phyloP scores from a whole-genome alignment of 2,888 invertebrate genomes.

The Lutraria lutraria region DNA sequence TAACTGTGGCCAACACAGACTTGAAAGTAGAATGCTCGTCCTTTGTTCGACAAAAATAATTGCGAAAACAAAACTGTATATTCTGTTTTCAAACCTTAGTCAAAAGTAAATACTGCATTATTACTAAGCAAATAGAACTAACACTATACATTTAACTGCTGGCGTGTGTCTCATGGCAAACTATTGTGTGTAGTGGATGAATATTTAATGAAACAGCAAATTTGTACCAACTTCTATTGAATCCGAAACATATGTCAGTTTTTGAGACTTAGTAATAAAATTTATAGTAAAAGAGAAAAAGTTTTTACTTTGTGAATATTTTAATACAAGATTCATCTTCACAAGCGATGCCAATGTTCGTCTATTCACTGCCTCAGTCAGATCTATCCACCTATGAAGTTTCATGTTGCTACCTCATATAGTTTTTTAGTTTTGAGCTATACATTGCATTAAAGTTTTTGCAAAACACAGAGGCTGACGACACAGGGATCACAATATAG shows the following conservation, averaged over 20 bases:
- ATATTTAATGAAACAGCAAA: conserved; percentile 70
- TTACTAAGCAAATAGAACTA: conserved; percentile 56
- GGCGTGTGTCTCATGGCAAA: conserved; percentile 54
- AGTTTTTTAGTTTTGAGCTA: too few species aligned
- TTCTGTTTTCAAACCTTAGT: conserved; percentile 30
- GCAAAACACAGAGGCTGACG: too few species aligned
- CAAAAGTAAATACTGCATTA: conserved; percentile 48
- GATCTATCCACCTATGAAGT: too few species aligned
- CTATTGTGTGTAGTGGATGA: conserved; percentile 62
- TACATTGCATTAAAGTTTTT: too few species aligned
- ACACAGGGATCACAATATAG: too few species aligned
- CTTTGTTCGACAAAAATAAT: conserved; percentile 18
- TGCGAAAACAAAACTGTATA: conserved; percentile 38
- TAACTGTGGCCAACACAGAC: background rate
- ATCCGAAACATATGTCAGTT: conserved; percentile 61
- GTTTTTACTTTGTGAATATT: background rate
- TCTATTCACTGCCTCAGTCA: too few species aligned
- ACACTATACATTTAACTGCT: conserved; percentile 27
- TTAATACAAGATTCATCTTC: too few species aligned
- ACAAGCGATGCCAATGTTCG: too few species aligned
- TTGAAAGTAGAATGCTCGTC: background rate
- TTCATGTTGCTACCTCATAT: too few species aligned
- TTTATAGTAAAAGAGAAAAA: background rate
- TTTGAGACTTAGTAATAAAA: conserved; percentile 45
- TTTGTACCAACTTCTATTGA: conserved; percentile 54